Evolutionary conservation across 2,888 invertebrate species (phyloP), one percentile per base, ranked within the genome.

Genomic region (Sialis fuliginosa): DNA sequence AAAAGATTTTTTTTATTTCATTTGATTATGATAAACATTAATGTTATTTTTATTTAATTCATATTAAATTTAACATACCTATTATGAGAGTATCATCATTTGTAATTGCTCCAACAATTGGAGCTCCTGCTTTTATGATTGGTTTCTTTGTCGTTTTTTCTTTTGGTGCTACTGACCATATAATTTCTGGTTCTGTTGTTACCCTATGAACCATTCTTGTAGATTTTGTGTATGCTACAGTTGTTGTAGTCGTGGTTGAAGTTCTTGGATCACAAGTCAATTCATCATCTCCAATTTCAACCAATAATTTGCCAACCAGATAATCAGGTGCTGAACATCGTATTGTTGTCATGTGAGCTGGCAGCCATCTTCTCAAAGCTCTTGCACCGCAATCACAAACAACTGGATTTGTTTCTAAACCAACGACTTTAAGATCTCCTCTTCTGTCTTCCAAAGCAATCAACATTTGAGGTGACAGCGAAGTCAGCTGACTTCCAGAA

Each of bases 1-100:
- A 44, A 35, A n/a, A 44, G 6, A 33, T 13, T 13, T 13, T 39
- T 13, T 13, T 39, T 2, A 35, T 10, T 35, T 35, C 10, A n/a
- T 35, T 35, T 35, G 35, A 35, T n/a, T n/a, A n/a, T 35, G 35
- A n/a, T 35, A 9, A 35, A 22, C 22, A n/a, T n/a, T n/a, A 22
- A 22, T 22, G 22, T 22, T 22, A 22, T 22, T 22, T 22, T 22
- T 4, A 22, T 22, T 22, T 22, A 22, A 22, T 22, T 22, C 22
- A 22, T 22, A 22, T 30, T 30, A 30, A 44, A 13, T 5, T 35
- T 6, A 34, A 44, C 34, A 35, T 33, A 44, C 44, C 89, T 49
- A 92, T 91, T 45, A 92, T 91, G n/a, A 92, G 69, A 5, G 89
- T 90, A 55, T 91, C 91, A 56, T 92, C 91, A 56, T 89, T 90